These are phyloP conservation scores for Selenia dentaria DNA, from an alignment of 2,888 invertebrate genomes.

Conservation along the genomic window DNA sequence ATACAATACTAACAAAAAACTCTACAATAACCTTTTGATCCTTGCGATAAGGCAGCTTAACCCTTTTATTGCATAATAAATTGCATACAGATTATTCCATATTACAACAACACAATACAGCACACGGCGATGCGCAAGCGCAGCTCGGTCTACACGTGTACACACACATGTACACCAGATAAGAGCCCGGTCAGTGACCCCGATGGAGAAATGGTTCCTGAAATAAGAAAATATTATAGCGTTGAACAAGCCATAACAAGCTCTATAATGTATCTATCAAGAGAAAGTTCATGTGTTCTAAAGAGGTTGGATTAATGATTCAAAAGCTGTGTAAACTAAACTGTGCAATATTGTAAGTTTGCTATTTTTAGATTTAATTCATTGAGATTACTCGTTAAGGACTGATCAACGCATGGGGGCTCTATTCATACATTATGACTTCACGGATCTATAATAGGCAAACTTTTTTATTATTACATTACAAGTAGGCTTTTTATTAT, in stretches of 20 bases:
- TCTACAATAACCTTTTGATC: conserved; percentile 43
- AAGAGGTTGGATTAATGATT: too few species aligned
- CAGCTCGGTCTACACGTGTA: conserved; percentile 45
- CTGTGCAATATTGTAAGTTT: too few species aligned
- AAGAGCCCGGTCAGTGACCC: conserved; percentile 73
- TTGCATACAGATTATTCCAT: conserved; percentile 45
- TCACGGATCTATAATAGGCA: too few species aligned
- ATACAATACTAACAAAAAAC: conserved; percentile 19
- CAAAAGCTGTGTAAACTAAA: too few species aligned
- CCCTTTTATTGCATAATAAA: conserved; percentile 69
- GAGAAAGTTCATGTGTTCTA: too few species aligned
- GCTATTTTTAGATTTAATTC: neutral
- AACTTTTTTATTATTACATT: too few species aligned
- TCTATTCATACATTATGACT: too few species aligned
- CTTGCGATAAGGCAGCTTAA: conserved; percentile 54
- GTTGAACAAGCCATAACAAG: conserved; percentile 6
- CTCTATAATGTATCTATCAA: conserved; percentile 13
- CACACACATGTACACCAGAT: conserved; percentile 63
- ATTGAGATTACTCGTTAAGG: too few species aligned
- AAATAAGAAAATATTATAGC: conserved; percentile 46
- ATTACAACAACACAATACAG: conserved; percentile 17
- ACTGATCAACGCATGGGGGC: neutral
- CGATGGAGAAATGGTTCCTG: conserved; percentile 70
- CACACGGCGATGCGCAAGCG: conserved; percentile 52
- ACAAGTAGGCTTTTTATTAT: too few species aligned